phyloP scores from a whole-genome alignment of 1,140 invertebrate species.

The Diachasmimorpha longicaudata region DNA sequence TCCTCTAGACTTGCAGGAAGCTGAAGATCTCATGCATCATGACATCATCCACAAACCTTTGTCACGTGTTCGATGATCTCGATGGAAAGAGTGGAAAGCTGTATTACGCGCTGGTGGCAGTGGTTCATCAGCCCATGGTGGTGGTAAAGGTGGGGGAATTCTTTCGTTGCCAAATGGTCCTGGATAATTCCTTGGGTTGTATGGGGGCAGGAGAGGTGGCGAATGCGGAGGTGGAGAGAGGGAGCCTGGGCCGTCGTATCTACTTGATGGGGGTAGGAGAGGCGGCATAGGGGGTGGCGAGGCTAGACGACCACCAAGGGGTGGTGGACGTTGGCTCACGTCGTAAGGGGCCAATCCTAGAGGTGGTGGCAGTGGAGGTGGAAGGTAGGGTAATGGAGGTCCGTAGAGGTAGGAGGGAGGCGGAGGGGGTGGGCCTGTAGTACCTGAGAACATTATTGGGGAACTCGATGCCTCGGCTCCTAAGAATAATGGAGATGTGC shows the following conservation, averaged over 20 bases:
- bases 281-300: constrained; percentile 63
- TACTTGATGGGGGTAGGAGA: constrained; percentile 31
- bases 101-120: constrained; percentile 39
- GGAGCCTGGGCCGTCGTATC: constrained; percentile 42
- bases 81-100: constrained; percentile 47
- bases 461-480: constrained; percentile 62
- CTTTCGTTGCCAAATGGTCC: constrained; percentile 44
- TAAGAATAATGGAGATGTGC: constrained; percentile 61
- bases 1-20: constrained; percentile 1
- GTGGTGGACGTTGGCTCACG: constrained; percentile 67
- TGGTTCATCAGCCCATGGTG: constrained; percentile 49
- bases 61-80: constrained; percentile 49
- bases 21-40: constrained; percentile 1
- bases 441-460: constrained; percentile 59
- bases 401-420: constrained; percentile 62
- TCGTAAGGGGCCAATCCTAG: constrained; percentile 56
- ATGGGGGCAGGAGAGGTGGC: constrained; percentile 35
- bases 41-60: constrained; percentile 57
- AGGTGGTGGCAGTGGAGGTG: constrained; percentile 42
- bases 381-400: constrained; percentile 51
- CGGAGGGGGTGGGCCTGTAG: constrained; percentile 55
- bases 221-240: constrained; percentile 48
- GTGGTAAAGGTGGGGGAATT: constrained; percentile 39
- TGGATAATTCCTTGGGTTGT: constrained; percentile 23
- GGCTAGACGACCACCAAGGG: constrained; percentile 68